These are phyloP conservation scores for Urocynchramus pylzowi DNA, from an alignment of 2,113 vertebrate species.

Conservation along the genomic window DNA sequence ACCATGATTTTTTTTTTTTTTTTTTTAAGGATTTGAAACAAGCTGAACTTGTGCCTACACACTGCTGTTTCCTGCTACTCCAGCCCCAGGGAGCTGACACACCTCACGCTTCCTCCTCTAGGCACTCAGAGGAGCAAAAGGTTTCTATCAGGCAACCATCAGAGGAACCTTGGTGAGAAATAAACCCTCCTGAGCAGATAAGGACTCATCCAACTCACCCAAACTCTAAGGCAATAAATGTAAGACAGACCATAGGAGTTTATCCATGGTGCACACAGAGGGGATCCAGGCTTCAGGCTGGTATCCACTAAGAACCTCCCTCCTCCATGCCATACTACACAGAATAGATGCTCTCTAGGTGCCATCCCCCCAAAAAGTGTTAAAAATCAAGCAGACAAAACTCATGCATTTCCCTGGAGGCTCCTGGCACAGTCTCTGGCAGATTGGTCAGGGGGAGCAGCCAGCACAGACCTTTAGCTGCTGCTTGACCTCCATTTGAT, in stretches of 20 bases:
- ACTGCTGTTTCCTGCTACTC: background rate
- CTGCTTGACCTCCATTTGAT: background rate
- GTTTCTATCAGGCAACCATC: background rate
- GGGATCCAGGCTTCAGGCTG: background rate
- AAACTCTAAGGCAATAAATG: background rate
- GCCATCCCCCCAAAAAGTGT: rapidly evolving
- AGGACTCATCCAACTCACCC: background rate
- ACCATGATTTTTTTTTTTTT: no score
- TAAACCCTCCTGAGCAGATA: background rate
- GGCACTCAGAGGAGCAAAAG: background rate
- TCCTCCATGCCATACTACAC: rapidly evolving
- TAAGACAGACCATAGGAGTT: background rate
- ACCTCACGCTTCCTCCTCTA: background rate
- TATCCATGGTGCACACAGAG: background rate
- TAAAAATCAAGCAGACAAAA: background rate
- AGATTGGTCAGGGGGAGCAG: background rate
- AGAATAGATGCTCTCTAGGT: background rate
- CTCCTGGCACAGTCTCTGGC: background rate
- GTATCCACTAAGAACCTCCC: background rate
- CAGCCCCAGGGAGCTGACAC: background rate
- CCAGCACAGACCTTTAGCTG: background rate
- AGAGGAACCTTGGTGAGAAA: background rate
- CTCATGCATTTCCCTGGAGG: background rate
- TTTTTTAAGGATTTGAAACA: background rate
- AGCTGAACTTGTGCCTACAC: background rate